Percentiles rank a stretch among this genome's conserved stretches.
Conservation (phyloP, 2,888 invertebrate species). For the Thysanoteuthis rhombus region DNA sequence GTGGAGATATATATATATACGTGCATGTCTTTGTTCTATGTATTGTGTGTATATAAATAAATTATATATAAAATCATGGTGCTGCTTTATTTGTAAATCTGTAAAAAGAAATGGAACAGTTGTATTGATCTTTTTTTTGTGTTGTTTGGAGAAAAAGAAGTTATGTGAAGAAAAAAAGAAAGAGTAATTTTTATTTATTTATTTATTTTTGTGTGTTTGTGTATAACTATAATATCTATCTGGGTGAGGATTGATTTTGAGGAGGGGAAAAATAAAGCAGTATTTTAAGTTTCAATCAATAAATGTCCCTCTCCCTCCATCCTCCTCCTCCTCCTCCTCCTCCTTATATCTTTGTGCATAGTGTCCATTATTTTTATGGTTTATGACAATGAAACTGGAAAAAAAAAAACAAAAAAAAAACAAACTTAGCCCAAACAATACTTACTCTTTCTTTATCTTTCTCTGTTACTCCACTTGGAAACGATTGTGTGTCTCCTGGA, state of each 20-base stretch:
- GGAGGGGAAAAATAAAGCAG: background rate
- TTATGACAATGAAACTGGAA: background rate
- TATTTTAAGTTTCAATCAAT: background rate
- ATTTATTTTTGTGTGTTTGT: background rate
- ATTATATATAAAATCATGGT: background rate
- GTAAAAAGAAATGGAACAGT: background rate
- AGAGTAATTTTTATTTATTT: background rate
- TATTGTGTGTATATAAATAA: background rate
- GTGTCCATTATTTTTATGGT: background rate
- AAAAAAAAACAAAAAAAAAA: too few relatives aligned
- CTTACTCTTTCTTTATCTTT: background rate
- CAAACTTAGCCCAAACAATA: background rate
- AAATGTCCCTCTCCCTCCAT: background rate
- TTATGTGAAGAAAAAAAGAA: background rate
- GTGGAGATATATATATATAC: too few relatives aligned
- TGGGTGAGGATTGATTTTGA: background rate
- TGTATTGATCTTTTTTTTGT: background rate
- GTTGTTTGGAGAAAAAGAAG: background rate
- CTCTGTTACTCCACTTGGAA: background rate
- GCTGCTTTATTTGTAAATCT: conserved; percentile 12
- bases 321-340: too few relatives aligned
- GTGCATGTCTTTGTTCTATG: background rate
- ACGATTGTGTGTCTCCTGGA: background rate
- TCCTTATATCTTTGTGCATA: too few relatives aligned
- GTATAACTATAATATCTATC: background rate